Evolutionary conservation across 2,888 invertebrate genomes (phyloP), one percentile per base, ranked within the genome.

Genomic region (Eueremaeus valkanovi): DNA sequence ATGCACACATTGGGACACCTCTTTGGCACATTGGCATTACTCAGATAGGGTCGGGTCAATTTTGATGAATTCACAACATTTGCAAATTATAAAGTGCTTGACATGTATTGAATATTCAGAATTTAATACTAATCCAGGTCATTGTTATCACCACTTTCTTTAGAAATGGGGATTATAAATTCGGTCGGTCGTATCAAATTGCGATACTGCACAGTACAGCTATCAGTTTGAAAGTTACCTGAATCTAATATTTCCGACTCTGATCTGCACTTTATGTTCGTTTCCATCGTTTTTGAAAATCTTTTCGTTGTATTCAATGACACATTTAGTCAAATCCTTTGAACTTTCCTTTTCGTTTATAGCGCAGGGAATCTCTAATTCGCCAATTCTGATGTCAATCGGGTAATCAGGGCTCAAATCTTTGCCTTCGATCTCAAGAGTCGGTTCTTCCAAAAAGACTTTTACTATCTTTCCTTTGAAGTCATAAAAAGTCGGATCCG

Each of bases 401-500:
- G 68, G 68, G 24, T 68, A 68, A 9, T 68, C 68, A 42, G 24
- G 2, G 13, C 21, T 42, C 13, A 68, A 68, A 27, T 68, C 68
- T 42, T 68, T 68, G n/a, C 68, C 68, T n/a, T 68, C 24, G 18
- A 72, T 55, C 24, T 45, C 21, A 31, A 72, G 31, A 3, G 8
- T 9, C 27, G 18, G 29, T 55, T 72, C 72, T 18, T 74, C 66
- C 11, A 31, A 27, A 61, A 11, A 74, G 3, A 63, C 58, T 0
- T 2, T 31, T 31, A n/a, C 6, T 16, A n/a, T 13, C 5, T 21
- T 77, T 8, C 79, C 78, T 18, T 70, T 31, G 68, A 83, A 82
- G 18, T 73, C 75, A 70, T 77, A 70, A 68, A 80, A 80, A 18
- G 76, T 77, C 2, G 83, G 83, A 78, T 83, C 82, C 0, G 81